Conservation (phyloP, 2,888 invertebrate genomes). For the Philereme vetulata region DNA sequence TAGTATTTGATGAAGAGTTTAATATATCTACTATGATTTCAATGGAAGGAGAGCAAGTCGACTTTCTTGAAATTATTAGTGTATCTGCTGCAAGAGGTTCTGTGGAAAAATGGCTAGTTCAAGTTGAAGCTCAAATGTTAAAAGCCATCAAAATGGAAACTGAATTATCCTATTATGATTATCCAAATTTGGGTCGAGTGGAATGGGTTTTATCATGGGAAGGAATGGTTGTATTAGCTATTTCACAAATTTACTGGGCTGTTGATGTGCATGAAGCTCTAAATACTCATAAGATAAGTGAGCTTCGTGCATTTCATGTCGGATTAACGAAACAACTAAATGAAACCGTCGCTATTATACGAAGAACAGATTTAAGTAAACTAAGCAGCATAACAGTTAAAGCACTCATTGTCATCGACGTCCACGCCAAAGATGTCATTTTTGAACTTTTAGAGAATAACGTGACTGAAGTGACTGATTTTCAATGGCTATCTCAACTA, state of each 20-base stretch:
- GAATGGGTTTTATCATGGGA: slow-evolving; percentile 92
- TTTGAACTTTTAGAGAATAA: slow-evolving; percentile 85
- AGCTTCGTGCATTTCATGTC: slow-evolving; percentile 82
- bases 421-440: slow-evolving; percentile 93
- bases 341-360: slow-evolving; percentile 89
- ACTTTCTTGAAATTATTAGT: slow-evolving; percentile 84
- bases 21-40: slow-evolving; percentile 92
- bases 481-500: slow-evolving; percentile 93
- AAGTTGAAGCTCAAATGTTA: slow-evolving; percentile 93
- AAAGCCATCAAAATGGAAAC: slow-evolving; percentile 88
- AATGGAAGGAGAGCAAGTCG: slow-evolving; percentile 89
- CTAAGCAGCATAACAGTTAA: slow-evolving; percentile 90
- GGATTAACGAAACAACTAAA: slow-evolving; percentile 86
- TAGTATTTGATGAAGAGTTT: slow-evolving; percentile 88
- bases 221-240: slow-evolving; percentile 91
- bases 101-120: slow-evolving; percentile 93
- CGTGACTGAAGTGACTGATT: slow-evolving; percentile 89
- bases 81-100: slow-evolving; percentile 90
- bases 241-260: slow-evolving; percentile 93
- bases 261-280: slow-evolving; percentile 89
- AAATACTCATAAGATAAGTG: slow-evolving; percentile 79
- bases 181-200: slow-evolving; percentile 81
- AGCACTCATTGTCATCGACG: slow-evolving; percentile 92
- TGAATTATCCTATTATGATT: slow-evolving; percentile 86
- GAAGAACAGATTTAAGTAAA: slow-evolving; percentile 87